Base-by-base conservation (phyloP, 2,113 vertebrate species). In the Glareola pratincola region DNA sequence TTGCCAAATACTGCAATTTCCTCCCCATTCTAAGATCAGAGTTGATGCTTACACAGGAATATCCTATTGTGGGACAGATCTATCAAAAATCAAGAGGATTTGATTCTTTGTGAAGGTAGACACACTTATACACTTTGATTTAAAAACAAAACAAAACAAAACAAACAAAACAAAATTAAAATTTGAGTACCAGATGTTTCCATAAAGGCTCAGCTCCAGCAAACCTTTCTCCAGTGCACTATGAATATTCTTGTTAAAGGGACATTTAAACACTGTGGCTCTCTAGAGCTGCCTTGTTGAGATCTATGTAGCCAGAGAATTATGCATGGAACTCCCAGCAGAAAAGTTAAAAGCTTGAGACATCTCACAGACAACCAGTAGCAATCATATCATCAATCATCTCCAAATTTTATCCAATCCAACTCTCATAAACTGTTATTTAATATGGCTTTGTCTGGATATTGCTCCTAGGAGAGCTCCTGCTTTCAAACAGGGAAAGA, bases 351-450 rank as follows among this genome's bases (percentile, higher is more conserved):
- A 97, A 86, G 39, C 85, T 79, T 88, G 56, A 97, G 81, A 92
- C 80, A 80, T 90, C 94, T 83, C 88, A 94, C 2, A 94, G 95
- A 96, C 84, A 97, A 96, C 93, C 84, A 97, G 72, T 17, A 90
- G 66, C 66, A 96, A 97, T 96, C 89, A 89, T 57, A 50, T 79
- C 95, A 97, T 98, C 96, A 94, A 78, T 97, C 92, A 96, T 88
- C 77, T 94, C 87, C 87, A 95, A 97, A 97, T 80, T 90, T 96
- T 95, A 97, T 83, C 90, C 92, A 96, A 93, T 96, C 83, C 87
- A 83, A 66, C 71, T 71, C 68, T 97, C 85, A 91, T 75, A 95
- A 98, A 91, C 59, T 67, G 64, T 88, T 93, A 90, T 86, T 98
- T 97, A 97, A 97, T 81, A 94, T 73, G 88, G 80, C 88, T 98